Evolutionary conservation across 2,797 vertebrate genomes (phyloP).

Genomic region (Lerista edwardsae): DNA sequence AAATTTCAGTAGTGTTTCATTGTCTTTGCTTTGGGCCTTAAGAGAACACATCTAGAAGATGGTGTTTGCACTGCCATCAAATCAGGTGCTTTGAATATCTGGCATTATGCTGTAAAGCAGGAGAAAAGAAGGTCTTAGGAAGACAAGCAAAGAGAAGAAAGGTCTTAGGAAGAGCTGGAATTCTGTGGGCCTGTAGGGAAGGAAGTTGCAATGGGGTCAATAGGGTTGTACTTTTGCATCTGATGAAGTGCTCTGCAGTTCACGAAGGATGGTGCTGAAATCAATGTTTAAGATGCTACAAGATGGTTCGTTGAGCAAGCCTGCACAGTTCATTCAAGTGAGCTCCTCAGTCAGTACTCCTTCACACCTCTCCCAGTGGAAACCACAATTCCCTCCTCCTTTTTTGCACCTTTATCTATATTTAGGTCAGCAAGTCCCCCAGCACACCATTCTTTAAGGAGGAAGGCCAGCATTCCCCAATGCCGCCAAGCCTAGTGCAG

Average conservation of each 20-base stretch:
- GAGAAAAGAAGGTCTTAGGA: background rate
- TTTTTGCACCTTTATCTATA: constrained; percentile 9
- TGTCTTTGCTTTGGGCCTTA: background rate
- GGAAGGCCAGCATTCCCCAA: background rate
- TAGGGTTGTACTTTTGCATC: too few species aligned
- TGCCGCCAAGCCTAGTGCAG: background rate
- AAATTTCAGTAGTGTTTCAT: background rate
- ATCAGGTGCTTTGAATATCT: background rate
- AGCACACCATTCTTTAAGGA: background rate
- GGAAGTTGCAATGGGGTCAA: too few species aligned
- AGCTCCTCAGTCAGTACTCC: background rate
- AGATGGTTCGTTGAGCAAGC: background rate
- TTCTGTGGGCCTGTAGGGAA: background rate
- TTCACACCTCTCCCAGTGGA: background rate
- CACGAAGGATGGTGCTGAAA: too few species aligned
- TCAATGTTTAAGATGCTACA: too few species aligned
- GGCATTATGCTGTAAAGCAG: background rate
- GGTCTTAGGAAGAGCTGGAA: background rate
- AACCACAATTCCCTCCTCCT: background rate
- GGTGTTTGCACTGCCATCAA: background rate
- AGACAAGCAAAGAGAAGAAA: background rate
- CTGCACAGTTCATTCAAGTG: too few species aligned
- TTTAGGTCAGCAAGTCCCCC: constrained; percentile 19
- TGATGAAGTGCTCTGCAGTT: too few species aligned
- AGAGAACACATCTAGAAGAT: background rate